These are phyloP conservation scores for Tachypleus tridentatus DNA, from an alignment of 1,140 invertebrate species.

Conservation along the genomic window DNA sequence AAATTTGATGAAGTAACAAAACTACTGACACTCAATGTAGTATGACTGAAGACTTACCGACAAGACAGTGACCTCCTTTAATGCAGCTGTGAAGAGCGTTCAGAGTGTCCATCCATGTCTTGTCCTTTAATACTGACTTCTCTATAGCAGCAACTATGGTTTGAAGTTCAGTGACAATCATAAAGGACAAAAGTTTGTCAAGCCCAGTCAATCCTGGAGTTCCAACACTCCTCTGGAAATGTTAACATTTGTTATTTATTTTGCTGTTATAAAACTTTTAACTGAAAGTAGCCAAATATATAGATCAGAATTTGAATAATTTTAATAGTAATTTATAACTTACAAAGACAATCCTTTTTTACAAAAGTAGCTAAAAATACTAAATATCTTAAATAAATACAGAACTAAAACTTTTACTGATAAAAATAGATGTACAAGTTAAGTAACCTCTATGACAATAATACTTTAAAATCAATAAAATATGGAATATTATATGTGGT, in stretches of 20 bases:
- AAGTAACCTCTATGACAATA: too few species aligned
- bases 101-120: constrained; percentile 21
- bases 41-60: neutral
- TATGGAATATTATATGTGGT: too few species aligned
- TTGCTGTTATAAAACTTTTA: neutral
- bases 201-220: constrained; percentile 76
- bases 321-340: neutral
- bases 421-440: too few species aligned
- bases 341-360: too few species aligned
- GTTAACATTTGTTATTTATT: too few species aligned
- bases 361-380: too few species aligned
- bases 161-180: constrained; percentile 72
- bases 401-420: too few species aligned
- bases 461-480: too few species aligned
- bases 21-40: neutral
- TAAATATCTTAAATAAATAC: too few species aligned
- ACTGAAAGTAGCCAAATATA: constrained; percentile 8
- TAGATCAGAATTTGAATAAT: neutral
- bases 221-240: constrained; percentile 53
- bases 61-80: neutral
- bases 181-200: constrained; percentile 75
- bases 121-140: constrained; percentile 21
- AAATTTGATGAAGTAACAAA: too few species aligned
- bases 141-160: constrained; percentile 19
- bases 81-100: constrained; percentile 3